Conservation (phyloP, 2,797 vertebrate species). For the Acridotheres tristis region DNA sequence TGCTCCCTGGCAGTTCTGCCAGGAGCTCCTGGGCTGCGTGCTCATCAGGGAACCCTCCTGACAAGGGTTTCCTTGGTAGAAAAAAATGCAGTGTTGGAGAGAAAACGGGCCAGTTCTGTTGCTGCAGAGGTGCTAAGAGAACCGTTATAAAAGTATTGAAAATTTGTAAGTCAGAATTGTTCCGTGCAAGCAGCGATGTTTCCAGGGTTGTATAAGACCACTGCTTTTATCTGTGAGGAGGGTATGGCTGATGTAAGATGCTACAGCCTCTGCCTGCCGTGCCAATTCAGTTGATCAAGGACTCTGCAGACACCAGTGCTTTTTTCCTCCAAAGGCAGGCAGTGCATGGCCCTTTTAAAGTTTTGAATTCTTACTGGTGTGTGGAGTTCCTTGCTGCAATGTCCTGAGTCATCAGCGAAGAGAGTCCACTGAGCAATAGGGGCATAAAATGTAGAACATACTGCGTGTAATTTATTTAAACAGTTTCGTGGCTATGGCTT, state of each 20-base stretch:
- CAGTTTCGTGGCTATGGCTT: background rate
- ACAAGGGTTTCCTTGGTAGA: background rate
- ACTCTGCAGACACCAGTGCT: background rate
- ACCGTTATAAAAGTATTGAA: background rate
- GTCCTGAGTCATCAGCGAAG: background rate
- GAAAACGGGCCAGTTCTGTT: background rate
- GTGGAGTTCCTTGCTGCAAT: background rate
- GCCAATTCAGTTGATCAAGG: background rate
- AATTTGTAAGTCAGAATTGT: background rate
- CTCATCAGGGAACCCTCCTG: background rate
- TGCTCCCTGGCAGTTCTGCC: background rate
- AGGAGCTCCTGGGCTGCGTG: background rate
- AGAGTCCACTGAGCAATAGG: background rate
- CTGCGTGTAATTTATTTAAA: background rate
- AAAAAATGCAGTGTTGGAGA: background rate
- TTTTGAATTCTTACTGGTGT: background rate
- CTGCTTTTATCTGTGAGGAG: background rate
- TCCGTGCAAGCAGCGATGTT: background rate
- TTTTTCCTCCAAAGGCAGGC: background rate
- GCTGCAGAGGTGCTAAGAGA: background rate
- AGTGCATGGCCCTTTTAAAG: background rate
- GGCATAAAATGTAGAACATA: background rate
- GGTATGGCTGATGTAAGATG: background rate
- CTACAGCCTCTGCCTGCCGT: background rate
- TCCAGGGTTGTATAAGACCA: background rate